Percentiles rank a stretch among this genome's conserved stretches.
Conservation (phyloP, 2,113 vertebrate species). For the Rynchops niger region DNA sequence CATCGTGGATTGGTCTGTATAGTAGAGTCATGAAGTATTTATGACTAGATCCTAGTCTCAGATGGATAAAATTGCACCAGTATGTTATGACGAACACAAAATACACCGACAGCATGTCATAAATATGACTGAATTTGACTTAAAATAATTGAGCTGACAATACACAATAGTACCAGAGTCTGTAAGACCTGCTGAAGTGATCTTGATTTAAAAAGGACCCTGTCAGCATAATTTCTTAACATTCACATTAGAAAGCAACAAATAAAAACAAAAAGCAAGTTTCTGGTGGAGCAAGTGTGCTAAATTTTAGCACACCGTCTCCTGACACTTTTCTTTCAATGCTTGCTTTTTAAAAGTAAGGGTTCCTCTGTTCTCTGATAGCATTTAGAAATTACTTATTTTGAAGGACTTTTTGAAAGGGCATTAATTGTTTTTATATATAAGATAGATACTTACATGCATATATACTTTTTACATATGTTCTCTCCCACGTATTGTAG, state of each 20-base stretch:
- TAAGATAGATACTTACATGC: neutral
- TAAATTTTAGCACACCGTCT: neutral
- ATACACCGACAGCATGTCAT: neutral
- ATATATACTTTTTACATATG: neutral
- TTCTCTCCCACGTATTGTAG: neutral
- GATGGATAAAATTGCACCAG: conserved; percentile 36
- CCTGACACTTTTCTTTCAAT: neutral
- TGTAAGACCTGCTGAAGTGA: neutral
- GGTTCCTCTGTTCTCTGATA: neutral
- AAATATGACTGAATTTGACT: conserved; percentile 21
- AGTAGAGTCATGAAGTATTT: conserved; percentile 37
- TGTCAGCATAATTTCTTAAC: neutral
- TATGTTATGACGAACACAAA: conserved; percentile 46
- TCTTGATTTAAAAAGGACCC: conserved; percentile 32
- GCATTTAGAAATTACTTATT: neutral
- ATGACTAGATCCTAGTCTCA: conserved; percentile 13
- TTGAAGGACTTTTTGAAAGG: neutral
- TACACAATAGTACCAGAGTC: neutral
- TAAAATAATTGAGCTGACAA: neutral
- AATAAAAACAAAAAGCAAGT: neutral
- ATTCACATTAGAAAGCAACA: neutral
- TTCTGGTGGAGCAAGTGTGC: neutral
- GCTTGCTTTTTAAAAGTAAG: neutral
- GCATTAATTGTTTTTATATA: neutral
- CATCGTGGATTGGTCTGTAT: neutral